Evolutionary conservation across 1,140 invertebrate genomes (phyloP), one percentile per base, ranked within the genome.

Genomic region (Drosophila quadrilineata): DNA sequence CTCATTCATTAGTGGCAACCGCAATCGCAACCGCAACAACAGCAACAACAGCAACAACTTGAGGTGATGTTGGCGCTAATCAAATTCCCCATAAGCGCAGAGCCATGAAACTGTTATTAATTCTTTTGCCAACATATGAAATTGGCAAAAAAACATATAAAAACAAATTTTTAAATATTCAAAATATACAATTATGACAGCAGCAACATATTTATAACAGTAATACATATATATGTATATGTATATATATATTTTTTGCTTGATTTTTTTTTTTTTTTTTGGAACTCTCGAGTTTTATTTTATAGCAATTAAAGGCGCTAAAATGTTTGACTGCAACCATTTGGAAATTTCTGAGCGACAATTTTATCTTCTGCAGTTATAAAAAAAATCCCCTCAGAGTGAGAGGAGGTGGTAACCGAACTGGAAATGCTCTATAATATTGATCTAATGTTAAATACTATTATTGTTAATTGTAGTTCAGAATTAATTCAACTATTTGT

Each of bases 241-340:
- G 41, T 38, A 21, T 41, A 45, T 46, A 29, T 22, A 40, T 59
- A 19, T 35, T 9, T 49, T 33, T 38, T 43, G 16, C 41, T 28
- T 6, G 14, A 48, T 43, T 8, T 54, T 3, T 19, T 4, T 28
- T 14, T 16, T 10, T 24, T 12, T 8, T 29, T 29, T 2, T 26
- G 8, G 3, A 16, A 58, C 9, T 48, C 29, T 50, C 8, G 49
- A 28, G 45, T 22, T 41, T 36, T 6, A 21, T 36, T 71, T 82
- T 72, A 77, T 77, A 75, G 17, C 60, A 74, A 84, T 84, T 77
- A 84, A 84, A 84, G 33, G 70, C 70, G 77, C 79, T 85, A 85
- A 84, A 84, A 84, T 84, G 77, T 84, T 84, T 84, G 77, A 22
- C 66, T 74, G 73, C 53, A 69, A 58, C 31, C 29, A 52, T 52